phyloP scores from a whole-genome alignment of 1,140 invertebrate species.

The Helicoverpa zea region DNA sequence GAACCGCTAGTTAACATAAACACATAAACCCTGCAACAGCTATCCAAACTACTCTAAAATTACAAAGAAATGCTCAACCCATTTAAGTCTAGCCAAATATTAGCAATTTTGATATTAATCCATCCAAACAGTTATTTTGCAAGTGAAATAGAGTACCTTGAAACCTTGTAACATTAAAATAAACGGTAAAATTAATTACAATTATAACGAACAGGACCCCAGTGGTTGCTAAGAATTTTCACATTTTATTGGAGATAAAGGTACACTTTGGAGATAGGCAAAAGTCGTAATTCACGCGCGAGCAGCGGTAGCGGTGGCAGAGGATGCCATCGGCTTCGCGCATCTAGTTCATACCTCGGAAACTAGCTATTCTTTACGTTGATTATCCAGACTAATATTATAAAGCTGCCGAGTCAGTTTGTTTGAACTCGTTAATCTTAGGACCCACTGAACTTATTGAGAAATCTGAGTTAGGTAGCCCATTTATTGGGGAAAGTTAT shows the following conservation, averaged over 20 bases:
- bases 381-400: too few species aligned
- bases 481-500: too few species aligned
- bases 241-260: neutral
- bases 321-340: too few species aligned
- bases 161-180: conserved; percentile 11
- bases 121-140: conserved; percentile 26
- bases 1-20: neutral
- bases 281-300: too few species aligned
- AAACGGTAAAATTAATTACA: conserved; percentile 44
- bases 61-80: neutral
- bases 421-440: too few species aligned
- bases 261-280: neutral
- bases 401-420: too few species aligned
- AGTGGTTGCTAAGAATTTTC: neutral
- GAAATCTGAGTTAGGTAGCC: too few species aligned
- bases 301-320: too few species aligned
- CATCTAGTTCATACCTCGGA: too few species aligned
- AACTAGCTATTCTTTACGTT: too few species aligned
- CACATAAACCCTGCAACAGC: neutral
- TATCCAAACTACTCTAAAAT: neutral
- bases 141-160: conserved; percentile 28
- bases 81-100: conserved; percentile 13
- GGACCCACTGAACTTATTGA: too few species aligned
- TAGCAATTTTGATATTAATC: conserved; percentile 35
- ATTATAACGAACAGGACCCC: neutral